A percentile compares a stretch with the other conserved stretches of the same genome.
phyloP scores from a whole-genome alignment of 2,797 vertebrate species.

The Fistularia commersonii region DNA sequence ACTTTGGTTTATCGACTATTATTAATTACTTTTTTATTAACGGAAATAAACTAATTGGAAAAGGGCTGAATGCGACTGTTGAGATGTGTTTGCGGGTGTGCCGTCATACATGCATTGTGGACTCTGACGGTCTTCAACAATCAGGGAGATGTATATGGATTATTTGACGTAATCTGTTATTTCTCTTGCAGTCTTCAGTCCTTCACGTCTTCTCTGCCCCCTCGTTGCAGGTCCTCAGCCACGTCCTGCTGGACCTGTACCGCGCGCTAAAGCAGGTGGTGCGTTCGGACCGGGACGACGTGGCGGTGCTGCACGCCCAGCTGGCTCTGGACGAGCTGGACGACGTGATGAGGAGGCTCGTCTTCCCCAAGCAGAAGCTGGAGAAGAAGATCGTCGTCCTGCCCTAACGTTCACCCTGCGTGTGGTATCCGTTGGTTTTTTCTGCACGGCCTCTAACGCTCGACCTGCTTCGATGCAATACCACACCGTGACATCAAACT shows the following conservation, averaged over 20 bases:
- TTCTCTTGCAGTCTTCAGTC: background rate
- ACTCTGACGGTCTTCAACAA: too few relatives aligned
- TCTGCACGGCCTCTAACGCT: background rate
- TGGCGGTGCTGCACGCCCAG: constrained; percentile 84
- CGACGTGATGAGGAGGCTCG: constrained; percentile 74
- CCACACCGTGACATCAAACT: too few relatives aligned
- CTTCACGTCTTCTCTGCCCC: background rate
- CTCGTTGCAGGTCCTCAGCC: constrained; percentile 85
- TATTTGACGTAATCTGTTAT: too few relatives aligned
- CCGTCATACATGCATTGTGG: too few relatives aligned
- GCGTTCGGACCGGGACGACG: constrained; percentile 72
- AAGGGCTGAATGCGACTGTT: too few relatives aligned
- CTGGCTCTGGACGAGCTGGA: constrained; percentile 91
- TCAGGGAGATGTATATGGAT: too few relatives aligned
- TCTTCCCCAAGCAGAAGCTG: constrained; percentile 85
- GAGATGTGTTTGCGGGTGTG: too few relatives aligned
- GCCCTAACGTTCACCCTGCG: constrained; percentile 58
- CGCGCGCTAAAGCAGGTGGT: constrained; percentile 86
- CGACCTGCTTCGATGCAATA: background rate
- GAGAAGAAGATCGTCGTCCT: constrained; percentile 92
- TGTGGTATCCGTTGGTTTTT: background rate
- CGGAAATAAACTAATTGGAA: too few relatives aligned
- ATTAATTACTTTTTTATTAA: too few relatives aligned
- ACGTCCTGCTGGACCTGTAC: constrained; percentile 89
- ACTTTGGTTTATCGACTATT: too few relatives aligned